Conservation (phyloP, 2,888 invertebrate species). For the Melieria crassipennis region DNA sequence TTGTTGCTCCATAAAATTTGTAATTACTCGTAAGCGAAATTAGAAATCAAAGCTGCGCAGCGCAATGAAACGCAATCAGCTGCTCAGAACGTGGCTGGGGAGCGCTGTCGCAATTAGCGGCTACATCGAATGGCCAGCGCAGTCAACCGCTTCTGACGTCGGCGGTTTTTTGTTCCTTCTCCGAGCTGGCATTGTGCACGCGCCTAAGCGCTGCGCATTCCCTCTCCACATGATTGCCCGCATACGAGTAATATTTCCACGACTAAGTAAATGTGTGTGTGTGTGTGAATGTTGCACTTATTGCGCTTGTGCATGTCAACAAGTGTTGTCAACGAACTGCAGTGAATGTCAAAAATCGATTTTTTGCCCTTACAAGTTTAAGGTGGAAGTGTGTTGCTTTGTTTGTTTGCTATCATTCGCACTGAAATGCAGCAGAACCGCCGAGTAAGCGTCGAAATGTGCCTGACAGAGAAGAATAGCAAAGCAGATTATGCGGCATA, state of each 20-base stretch:
- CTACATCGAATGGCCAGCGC: neutral
- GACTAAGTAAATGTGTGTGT: too few species aligned
- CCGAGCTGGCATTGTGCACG: too few species aligned
- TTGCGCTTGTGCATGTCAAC: too few species aligned
- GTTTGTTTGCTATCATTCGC: neutral
- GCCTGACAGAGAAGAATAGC: neutral
- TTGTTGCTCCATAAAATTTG: neutral
- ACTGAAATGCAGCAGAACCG: neutral
- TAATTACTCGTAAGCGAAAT: neutral
- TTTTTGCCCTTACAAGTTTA: conserved; percentile 7
- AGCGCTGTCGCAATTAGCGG: neutral
- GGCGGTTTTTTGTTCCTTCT: too few species aligned
- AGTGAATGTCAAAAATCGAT: too few species aligned
- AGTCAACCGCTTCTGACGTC: too few species aligned
- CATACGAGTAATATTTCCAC: too few species aligned
- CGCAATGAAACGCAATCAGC: conserved; percentile 8
- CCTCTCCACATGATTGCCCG: too few species aligned
- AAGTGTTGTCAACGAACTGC: too few species aligned
- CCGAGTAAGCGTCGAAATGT: neutral
- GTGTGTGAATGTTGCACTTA: too few species aligned
- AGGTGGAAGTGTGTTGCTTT: conserved; percentile 14
- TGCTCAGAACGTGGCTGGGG: conserved; percentile 17
- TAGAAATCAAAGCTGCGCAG: neutral
- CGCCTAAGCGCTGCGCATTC: too few species aligned
- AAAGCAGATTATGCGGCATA: neutral